Base-by-base conservation (phyloP, 2,113 vertebrate genomes). In the Recurvirostra avosetta region DNA sequence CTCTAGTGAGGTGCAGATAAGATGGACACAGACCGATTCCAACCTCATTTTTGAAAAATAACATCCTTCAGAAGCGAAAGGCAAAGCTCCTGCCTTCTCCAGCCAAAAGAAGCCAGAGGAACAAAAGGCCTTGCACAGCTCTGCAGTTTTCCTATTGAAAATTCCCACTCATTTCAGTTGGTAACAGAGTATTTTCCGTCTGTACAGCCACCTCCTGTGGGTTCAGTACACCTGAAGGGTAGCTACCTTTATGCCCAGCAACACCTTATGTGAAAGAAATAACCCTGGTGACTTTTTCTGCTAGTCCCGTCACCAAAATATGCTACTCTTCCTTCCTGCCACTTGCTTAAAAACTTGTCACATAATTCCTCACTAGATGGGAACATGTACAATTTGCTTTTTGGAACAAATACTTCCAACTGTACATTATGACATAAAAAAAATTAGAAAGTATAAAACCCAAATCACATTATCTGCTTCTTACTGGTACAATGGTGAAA, bases 121-220 rank as follows among this genome's bases (percentile, higher is more conserved):
- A 70, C 20, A 26, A 58, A n/a, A 49, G 5, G 8, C 1, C 36
- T 27, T 12, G 40, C 15, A 49, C 3, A 11, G 7, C 9, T 52
- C 27, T 53, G 45, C 11, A 21, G 9, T 1, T 4, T 13, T 75
- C 30, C 45, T 13, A 32, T 3, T 0, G 1, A 27, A 34, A 55
- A 40, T 25, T 30, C n/a, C n/a, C 52, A 25, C 10, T 70, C 16
- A 2, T 55, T 70, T 74, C 43, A 36, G 25, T 2, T 13, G 25
- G 6, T 11, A 74, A 30, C 22, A 58, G 29, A 43, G 17, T 13
- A 16, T 55, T 84, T 66, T 53, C 12, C 32, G 38, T 11, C 29
- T 4, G 34, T 40, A 38, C 9, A 65, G 25, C 20, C 34, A 50
- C 29, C 43, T 76, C 38, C 36, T 52, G 34, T 5, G 29, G 21